Conservation (phyloP, 1,140 invertebrate genomes). For the Diorhabda carinulata region DNA sequence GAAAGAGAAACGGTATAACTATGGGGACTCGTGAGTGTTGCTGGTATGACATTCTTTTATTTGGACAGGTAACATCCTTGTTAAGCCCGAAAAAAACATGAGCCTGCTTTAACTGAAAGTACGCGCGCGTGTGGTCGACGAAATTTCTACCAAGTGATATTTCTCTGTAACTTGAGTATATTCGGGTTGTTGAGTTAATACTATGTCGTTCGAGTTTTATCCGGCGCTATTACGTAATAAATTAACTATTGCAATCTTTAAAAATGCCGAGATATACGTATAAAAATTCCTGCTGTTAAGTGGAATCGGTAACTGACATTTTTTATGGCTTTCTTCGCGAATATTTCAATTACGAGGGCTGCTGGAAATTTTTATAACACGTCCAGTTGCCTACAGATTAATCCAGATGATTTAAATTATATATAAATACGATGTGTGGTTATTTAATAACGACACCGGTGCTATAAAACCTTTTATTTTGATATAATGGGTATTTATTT, state of each 20-base stretch:
- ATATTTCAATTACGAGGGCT: too few species aligned
- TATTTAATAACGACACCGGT: too few species aligned
- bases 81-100: conserved; percentile 8
- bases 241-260: not conserved
- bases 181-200: not conserved
- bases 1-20: conserved; percentile 8
- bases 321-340: too few species aligned
- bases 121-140: conserved; percentile 7
- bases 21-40: not conserved
- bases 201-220: not conserved
- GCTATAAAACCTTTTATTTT: too few species aligned
- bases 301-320: too few species aligned
- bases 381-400: too few species aligned
- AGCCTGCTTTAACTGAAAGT: not conserved
- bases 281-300: too few species aligned
- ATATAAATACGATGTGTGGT: too few species aligned
- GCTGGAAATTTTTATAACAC: too few species aligned
- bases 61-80: conserved; percentile 3
- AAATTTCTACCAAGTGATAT: not conserved
- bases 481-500: too few species aligned
- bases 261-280: too few species aligned
- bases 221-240: not conserved
- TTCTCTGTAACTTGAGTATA: not conserved
- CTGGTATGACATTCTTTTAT: not conserved
- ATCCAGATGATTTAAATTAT: too few species aligned